Evolutionary conservation across 1,140 invertebrate genomes (phyloP).

Genomic region (Cyclina sinensis): DNA sequence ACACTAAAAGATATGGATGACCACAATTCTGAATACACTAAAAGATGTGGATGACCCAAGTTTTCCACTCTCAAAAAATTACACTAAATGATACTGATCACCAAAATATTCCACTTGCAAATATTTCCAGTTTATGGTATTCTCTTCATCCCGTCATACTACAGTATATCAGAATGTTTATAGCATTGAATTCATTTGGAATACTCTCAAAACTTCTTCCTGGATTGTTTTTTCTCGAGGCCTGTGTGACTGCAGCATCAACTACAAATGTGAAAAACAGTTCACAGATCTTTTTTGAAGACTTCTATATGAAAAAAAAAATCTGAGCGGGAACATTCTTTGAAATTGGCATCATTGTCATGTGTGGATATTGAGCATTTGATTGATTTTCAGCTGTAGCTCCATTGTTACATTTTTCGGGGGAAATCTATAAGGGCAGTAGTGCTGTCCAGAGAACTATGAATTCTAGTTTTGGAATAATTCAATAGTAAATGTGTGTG

Average conservation of each 20-base stretch:
- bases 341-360: neutral
- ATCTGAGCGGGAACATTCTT: neutral
- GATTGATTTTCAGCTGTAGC: neutral
- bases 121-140: neutral
- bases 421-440: neutral
- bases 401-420: neutral
- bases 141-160: neutral
- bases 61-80: too few species aligned
- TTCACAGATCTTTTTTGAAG: neutral
- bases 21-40: too few species aligned
- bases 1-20: too few species aligned
- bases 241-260: neutral
- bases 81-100: too few species aligned
- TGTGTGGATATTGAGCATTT: neutral
- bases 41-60: too few species aligned
- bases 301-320: too few species aligned
- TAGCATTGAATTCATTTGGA: neutral
- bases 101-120: neutral
- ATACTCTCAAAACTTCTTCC: slow-evolving; percentile 2
- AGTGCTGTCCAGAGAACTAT: neutral
- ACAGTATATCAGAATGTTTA: neutral
- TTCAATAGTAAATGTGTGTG: neutral
- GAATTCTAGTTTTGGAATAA: neutral
- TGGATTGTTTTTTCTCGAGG: neutral
- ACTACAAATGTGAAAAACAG: neutral